Evolutionary conservation across 2,888 invertebrate genomes (phyloP), one percentile per base, ranked within the genome.

Genomic region (Eilema sororculum): DNA sequence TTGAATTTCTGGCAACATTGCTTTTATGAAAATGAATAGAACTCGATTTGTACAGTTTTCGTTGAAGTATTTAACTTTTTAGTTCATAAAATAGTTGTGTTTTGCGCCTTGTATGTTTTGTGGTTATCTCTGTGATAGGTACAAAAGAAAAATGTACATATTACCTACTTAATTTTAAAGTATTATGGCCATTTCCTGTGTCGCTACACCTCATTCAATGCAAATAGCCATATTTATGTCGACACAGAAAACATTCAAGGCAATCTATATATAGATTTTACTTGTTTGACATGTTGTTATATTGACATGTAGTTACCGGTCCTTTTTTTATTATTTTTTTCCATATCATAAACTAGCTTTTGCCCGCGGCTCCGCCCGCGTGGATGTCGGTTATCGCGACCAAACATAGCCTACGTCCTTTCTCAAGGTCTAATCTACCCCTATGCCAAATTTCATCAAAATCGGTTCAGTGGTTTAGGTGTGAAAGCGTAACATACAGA

Each of bases 1-100:
- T 72, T 63, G 63, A 67, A 68, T 74, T 71, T 68, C 37, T 65
- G 46, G 6, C 58, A 63, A 71, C 69, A 78, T 62, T 30, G 10
- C 24, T 46, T 46, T 46, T 46, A 46, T 6, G 16, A 46, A 9
- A n/a, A 52, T n/a, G 41, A 52, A n/a, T 52, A 52, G n/a, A n/a
- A 9, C 0, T n/a, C 8, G 52, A n/a, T 46, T 41, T 46, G 20
- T 20, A 46, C 46, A 20, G 46, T 46, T 20, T 46, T 52, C 0
- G 52, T n/a, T 9, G 46, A 20, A n/a, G 6, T 41, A 16, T 41
- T 41, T 41, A 41, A 3, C 5, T 20, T 6, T n/a, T 8, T 52
- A n/a, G 2, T n/a, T 9, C 52, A 9, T n/a, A 20, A 6, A 52
- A 3, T 6, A 6, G 13, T 2, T 41, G 13, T 2, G 13, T 2